These are phyloP conservation scores for Lucifuga dentata DNA, from an alignment of 2,113 vertebrate species.

Conservation along the genomic window DNA sequence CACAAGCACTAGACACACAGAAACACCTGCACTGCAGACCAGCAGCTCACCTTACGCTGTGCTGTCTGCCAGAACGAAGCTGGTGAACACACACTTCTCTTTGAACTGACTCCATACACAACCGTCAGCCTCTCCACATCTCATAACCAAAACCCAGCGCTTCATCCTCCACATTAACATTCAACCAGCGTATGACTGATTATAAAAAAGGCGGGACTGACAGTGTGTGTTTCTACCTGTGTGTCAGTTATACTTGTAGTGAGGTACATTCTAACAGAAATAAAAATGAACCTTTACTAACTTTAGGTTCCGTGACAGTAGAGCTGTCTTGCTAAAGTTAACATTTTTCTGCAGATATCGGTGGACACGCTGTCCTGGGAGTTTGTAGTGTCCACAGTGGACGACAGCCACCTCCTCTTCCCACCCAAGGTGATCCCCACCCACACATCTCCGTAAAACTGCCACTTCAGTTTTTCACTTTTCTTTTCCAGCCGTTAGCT, in stretches of 20 bases:
- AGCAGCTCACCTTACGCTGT: neutral
- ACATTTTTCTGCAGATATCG: constrained; percentile 83
- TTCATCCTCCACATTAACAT: too few relatives aligned
- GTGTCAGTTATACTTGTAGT: too few relatives aligned
- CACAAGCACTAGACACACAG: neutral
- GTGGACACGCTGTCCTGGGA: constrained; percentile 91
- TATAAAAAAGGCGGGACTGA: too few relatives aligned
- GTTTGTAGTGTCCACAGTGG: constrained; percentile 87
- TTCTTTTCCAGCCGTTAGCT: constrained; percentile 32
- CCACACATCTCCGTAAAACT: too few relatives aligned
- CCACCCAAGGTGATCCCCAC: constrained; percentile 89
- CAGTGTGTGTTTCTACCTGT: too few relatives aligned
- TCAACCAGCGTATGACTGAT: too few relatives aligned
- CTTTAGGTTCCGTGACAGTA: neutral
- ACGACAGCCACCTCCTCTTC: constrained; percentile 86
- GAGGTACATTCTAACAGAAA: too few relatives aligned
- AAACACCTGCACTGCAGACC: too few relatives aligned
- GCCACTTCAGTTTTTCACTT: too few relatives aligned
- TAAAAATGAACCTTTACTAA: neutral
- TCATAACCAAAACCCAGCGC: neutral
- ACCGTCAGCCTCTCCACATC: neutral
- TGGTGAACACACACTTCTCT: neutral
- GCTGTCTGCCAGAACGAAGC: neutral
- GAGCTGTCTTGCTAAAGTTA: neutral
- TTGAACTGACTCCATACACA: neutral